Conservation (phyloP, 1,140 invertebrate genomes). For the Conus ventricosus region DNA sequence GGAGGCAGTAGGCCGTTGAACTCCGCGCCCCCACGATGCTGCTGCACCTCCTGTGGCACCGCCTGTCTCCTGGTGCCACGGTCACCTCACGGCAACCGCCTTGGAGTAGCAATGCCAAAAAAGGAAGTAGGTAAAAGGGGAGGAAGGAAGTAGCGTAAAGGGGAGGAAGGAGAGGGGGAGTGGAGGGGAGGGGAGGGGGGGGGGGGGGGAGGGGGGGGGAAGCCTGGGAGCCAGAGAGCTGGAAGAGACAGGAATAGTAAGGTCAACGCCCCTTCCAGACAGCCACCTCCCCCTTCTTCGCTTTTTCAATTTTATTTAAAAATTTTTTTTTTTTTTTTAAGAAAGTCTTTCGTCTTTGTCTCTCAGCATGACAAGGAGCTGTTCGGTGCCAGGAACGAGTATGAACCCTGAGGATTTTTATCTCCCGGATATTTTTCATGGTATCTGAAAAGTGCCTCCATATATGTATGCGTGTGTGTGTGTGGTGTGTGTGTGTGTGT, state of each 20-base stretch:
- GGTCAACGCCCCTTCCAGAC: slow-evolving; percentile 1
- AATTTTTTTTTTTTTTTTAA: neutral
- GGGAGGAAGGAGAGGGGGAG: neutral
- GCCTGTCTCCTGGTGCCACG: too few species aligned
- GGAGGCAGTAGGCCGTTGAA: neutral
- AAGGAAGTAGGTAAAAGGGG: neutral
- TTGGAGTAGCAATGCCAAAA: neutral
- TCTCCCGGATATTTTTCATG: too few species aligned
- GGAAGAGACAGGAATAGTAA: neutral
- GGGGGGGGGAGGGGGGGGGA: neutral
- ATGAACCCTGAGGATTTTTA: too few species aligned
- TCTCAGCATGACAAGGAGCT: neutral
- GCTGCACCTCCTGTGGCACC: too few species aligned
- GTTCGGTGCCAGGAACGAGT: neutral
- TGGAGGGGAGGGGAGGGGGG: neutral
- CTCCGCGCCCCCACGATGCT: neutral
- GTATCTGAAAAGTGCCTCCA: too few species aligned
- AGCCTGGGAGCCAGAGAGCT: too few species aligned
- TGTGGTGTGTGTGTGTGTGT: too few species aligned
- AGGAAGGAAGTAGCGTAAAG: neutral
- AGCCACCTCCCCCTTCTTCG: neutral
- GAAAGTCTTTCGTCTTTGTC: neutral
- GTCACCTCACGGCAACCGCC: neutral
- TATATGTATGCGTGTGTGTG: too few species aligned
- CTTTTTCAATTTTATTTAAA: too few species aligned